Percentiles rank a stretch among this genome's conserved stretches.
These are phyloP conservation scores for Microcebus griseorufus DNA, from an alignment of 2,113 vertebrate genomes.

Conservation along the genomic window DNA sequence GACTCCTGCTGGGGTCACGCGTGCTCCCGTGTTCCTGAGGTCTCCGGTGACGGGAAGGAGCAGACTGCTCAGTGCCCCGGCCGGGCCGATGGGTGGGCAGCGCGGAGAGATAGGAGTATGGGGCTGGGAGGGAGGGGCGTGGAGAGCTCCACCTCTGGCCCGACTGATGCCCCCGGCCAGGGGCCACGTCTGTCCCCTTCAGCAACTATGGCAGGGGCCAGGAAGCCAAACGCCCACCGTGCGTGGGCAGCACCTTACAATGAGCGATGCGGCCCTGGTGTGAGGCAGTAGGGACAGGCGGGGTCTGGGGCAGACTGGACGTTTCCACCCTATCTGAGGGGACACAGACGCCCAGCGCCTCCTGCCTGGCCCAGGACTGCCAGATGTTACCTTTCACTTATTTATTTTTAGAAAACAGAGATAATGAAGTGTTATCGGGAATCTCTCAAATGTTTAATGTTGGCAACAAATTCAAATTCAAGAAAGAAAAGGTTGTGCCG, in stretches of 20 bases:
- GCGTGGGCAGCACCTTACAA: not conserved
- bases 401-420: not conserved
- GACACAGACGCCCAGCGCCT: fast-evolving
- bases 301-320: not conserved
- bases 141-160: fast-evolving
- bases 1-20: not conserved
- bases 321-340: not conserved
- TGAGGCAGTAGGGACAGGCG: not conserved
- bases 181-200: too few species aligned
- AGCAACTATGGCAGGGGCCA: not conserved
- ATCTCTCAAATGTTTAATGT: not conserved
- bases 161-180: not conserved
- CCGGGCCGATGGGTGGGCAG: not conserved
- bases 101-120: not conserved
- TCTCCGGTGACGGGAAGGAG: not conserved
- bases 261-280: fast-evolving
- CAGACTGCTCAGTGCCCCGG: not conserved
- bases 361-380: not conserved
- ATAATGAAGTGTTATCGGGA: not conserved
- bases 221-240: fast-evolving
- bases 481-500: not conserved
- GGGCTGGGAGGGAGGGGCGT: not conserved
- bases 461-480: not conserved
- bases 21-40: not conserved
- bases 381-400: not conserved